phyloP scores from a whole-genome alignment of 2,797 vertebrate genomes.

The Myotis planiceps region DNA sequence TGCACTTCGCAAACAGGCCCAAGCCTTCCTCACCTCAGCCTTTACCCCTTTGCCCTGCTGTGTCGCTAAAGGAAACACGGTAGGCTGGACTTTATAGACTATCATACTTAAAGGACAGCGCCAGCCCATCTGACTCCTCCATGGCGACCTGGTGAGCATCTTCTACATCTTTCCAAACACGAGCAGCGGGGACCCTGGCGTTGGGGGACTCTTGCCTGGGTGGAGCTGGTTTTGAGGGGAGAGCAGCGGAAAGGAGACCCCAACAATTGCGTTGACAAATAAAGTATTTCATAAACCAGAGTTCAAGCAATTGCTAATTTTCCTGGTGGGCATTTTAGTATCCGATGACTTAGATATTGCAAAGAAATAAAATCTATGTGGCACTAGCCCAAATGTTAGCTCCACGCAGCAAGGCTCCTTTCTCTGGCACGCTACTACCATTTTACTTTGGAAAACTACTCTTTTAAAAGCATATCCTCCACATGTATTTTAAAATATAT shows the following conservation, averaged over 20 bases:
- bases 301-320: constrained; percentile 87
- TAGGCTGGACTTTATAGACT: background rate
- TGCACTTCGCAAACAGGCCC: constrained; percentile 21
- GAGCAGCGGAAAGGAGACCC: background rate
- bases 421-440: background rate
- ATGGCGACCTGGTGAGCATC: background rate
- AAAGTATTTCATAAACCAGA: constrained; percentile 89
- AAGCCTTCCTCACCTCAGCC: background rate
- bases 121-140: background rate
- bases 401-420: background rate
- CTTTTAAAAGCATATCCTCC: background rate
- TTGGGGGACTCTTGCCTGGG: constrained; percentile 87
- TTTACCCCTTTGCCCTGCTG: background rate
- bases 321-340: constrained; percentile 84
- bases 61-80: background rate
- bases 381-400: background rate
- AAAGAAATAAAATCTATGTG: background rate
- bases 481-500: background rate
- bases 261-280: constrained; percentile 84
- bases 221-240: background rate
- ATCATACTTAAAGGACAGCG: background rate
- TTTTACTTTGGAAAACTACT: background rate
- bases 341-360: background rate
- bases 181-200: constrained; percentile 87
- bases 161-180: constrained; percentile 81